Base-by-base conservation (phyloP, 2,797 vertebrate genomes). In the Arctocebus calabarensis region DNA sequence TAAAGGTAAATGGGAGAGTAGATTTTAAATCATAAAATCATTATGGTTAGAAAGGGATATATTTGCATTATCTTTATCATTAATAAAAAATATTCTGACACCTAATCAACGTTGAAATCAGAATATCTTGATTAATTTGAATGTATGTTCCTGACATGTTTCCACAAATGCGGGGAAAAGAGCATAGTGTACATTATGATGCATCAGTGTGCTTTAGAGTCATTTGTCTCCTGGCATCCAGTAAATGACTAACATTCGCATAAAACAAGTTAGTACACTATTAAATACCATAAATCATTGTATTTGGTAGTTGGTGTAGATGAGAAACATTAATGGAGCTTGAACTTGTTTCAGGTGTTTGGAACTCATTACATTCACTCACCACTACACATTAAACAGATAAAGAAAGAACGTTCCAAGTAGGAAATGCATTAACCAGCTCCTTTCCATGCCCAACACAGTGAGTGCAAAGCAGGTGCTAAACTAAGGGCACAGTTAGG, bases 321-420 rank as follows among this genome's bases (percentile, higher is more conserved):
- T 89, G 86, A 97, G 94, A 97, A 96, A 96, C 87, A 92, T 96
- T 97, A 97, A 97, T 97, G 96, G 89, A 97, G 97, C 94, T 93
- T 98, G 97, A 97, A 97, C 97, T 94, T 96, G 66, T 97, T 97
- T 97, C 92, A 97, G 96, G 95, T 97, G 93, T 96, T 97, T 96
- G 71, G 87, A 97, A 94, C 77, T 64, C 91, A 83, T 55, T 94
- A 81, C 61, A 84, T 85, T 95, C 59, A 93, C 81, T 96, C 70
- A 90, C n/a, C 59, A 91, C 57, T 94, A 91, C 84, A 83, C 93
- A 84, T 95, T 97, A 95, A 97, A 87, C 85, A 94, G 59, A 95
- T 87, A 90, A 91, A 85, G 57, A 96, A 88, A 94, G 91, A 68
- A 23, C 45, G 85, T 94, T 92, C 62, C 59, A 95, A 95, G 52